phyloP scores from a whole-genome alignment of 2,797 vertebrate species.

The Huso huso region DNA sequence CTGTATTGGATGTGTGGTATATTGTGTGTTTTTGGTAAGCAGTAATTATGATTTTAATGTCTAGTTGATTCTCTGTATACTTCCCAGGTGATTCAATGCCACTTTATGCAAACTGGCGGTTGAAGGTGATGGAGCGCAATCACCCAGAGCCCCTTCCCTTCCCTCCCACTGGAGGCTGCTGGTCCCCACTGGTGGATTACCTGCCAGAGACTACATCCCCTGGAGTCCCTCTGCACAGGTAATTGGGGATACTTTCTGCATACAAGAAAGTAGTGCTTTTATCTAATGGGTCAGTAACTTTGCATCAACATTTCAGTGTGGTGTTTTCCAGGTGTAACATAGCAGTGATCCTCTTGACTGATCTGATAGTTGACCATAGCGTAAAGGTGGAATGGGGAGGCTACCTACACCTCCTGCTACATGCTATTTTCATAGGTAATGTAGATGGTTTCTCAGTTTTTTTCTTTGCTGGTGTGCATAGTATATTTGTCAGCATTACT shows the following conservation, averaged over 20 bases:
- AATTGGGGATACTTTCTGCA: slow-evolving; percentile 4
- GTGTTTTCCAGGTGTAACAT: slow-evolving; percentile 81
- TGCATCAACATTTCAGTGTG: background rate
- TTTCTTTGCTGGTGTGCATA: too few species aligned
- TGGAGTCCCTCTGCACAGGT: slow-evolving; percentile 89
- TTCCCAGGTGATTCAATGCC: slow-evolving; percentile 92
- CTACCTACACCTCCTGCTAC: slow-evolving; percentile 90
- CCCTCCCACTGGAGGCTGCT: slow-evolving; percentile 90
- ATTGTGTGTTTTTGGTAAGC: too few species aligned
- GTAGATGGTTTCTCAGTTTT: background rate
- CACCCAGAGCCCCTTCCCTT: slow-evolving; percentile 90
- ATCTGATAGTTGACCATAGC: slow-evolving; percentile 94
- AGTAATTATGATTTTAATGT: too few species aligned
- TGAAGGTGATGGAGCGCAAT: slow-evolving; percentile 98
- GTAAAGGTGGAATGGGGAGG: slow-evolving; percentile 96
- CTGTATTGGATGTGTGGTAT: too few species aligned
- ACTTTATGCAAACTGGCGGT: slow-evolving; percentile 91
- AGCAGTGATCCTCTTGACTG: slow-evolving; percentile 92
- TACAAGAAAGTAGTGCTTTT: too few species aligned
- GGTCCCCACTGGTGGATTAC: slow-evolving; percentile 94
- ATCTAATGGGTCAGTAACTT: background rate
- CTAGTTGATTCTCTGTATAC: too few species aligned
- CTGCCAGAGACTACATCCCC: slow-evolving; percentile 89
- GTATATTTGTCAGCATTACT: too few species aligned
- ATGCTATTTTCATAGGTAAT: slow-evolving; percentile 93